Evolutionary conservation across 2,113 vertebrate genomes (phyloP).

Genomic region (Hippocampus comes): DNA sequence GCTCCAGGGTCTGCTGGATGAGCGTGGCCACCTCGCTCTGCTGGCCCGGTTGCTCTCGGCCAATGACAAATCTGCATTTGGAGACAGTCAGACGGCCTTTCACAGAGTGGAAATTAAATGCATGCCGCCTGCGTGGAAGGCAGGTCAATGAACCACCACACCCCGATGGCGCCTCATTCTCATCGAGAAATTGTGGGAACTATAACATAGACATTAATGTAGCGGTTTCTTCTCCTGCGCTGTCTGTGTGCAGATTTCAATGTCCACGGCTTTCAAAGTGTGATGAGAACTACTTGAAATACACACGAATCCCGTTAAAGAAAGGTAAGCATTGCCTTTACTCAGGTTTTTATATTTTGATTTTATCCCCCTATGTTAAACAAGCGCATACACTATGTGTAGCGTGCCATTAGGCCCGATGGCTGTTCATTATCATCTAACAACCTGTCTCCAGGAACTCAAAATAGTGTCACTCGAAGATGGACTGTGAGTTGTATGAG

Average conservation of each 20-base stretch:
- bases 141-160: not conserved
- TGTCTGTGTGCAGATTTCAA: not conserved
- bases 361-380: no score
- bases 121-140: no score
- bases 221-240: not conserved
- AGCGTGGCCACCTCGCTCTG: slow-evolving; percentile 95
- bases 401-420: no score
- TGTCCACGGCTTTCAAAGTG: not conserved
- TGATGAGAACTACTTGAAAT: not conserved
- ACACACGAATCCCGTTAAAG: not conserved
- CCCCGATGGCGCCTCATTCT: not conserved
- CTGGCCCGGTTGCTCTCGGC: slow-evolving; percentile 94
- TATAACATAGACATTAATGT: not conserved
- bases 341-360: no score
- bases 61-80: slow-evolving; percentile 88
- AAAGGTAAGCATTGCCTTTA: not conserved
- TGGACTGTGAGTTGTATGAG: slow-evolving; percentile 5
- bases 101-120: not conserved
- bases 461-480: not conserved
- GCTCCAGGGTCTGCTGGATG: slow-evolving; percentile 96
- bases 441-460: no score
- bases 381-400: no score
- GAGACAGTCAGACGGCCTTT: slow-evolving; percentile 9
- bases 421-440: no score
- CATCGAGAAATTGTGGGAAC: not conserved